phyloP scores from a whole-genome alignment of 2,113 vertebrate species.

The Notechis scutatus region DNA sequence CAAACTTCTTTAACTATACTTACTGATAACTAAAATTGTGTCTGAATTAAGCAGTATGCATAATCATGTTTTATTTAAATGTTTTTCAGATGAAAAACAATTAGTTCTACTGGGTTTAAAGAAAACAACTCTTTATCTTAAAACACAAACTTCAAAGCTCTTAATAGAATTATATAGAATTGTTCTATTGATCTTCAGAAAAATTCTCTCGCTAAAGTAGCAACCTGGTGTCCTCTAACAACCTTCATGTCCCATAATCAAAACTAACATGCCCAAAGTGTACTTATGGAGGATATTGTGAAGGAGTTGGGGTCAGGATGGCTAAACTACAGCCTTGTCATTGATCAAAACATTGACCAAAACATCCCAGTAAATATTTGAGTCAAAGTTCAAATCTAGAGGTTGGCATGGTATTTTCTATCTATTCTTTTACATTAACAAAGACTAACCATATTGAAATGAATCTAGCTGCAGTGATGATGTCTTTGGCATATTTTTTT shows the following conservation, averaged over 20 bases:
- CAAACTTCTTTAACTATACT: background rate
- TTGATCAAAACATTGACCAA: background rate
- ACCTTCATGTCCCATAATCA: background rate
- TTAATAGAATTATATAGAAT: background rate
- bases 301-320: background rate
- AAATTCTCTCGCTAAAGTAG: background rate
- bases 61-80: background rate
- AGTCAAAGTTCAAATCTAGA: background rate
- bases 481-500: background rate
- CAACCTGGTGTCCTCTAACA: background rate
- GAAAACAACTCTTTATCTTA: background rate
- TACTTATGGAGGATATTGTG: background rate
- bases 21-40: background rate
- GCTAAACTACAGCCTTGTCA: background rate
- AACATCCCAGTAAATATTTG: background rate
- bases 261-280: background rate
- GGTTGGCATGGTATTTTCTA: background rate
- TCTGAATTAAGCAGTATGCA: background rate
- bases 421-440: background rate
- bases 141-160: background rate
- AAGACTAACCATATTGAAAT: background rate
- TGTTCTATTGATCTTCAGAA: background rate
- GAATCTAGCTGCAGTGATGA: slow-evolving; percentile 8
- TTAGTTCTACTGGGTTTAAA: background rate
- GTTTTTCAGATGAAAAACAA: background rate